Percentiles rank a stretch among this genome's conserved stretches.
Evolutionary conservation across 1,140 invertebrate genomes (phyloP).

Genomic region (honey bee (Apis mellifera)): DNA sequence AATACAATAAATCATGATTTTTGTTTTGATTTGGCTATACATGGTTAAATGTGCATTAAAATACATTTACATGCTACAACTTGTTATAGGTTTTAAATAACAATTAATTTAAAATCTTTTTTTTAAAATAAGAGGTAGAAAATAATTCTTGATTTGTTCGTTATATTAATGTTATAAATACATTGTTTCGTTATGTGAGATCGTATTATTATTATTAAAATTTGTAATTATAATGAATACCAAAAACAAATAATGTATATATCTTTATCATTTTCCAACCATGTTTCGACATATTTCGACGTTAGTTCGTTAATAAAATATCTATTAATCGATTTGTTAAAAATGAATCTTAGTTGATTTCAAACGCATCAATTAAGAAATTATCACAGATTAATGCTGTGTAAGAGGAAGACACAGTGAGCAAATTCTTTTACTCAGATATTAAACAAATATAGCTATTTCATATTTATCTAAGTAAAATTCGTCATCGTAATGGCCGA

Average conservation of each 20-base stretch:
- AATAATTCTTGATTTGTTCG: conserved; percentile 22
- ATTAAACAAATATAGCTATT: conserved; percentile 55
- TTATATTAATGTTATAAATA: neutral
- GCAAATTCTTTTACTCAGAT: conserved; percentile 53
- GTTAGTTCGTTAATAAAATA: neutral
- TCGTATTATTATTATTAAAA: conserved; percentile 28
- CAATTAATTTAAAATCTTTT: conserved; percentile 5
- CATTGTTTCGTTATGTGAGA: neutral
- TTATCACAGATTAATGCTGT: conserved; percentile 76
- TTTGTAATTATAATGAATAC: conserved; percentile 7
- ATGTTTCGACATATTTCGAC: neutral
- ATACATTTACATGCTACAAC: neutral
- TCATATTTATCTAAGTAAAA: conserved; percentile 61
- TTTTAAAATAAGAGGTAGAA: conserved; percentile 32
- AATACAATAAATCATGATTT: neutral
- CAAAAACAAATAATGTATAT: conserved; percentile 21
- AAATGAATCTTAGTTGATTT: conserved; percentile 4
- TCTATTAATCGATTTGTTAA: conserved; percentile 21
- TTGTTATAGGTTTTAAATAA: conserved; percentile 9
- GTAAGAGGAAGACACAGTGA: conserved; percentile 76
- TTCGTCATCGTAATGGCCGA: conserved; percentile 74
- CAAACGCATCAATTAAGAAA: conserved; percentile 52
- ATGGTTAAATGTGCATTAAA: neutral
- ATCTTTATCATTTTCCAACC: conserved; percentile 13
- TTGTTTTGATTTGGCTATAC: neutral